Evolutionary conservation across 2,888 invertebrate genomes (phyloP), one percentile per base, ranked within the genome.

Genomic region (Noctua janthina): DNA sequence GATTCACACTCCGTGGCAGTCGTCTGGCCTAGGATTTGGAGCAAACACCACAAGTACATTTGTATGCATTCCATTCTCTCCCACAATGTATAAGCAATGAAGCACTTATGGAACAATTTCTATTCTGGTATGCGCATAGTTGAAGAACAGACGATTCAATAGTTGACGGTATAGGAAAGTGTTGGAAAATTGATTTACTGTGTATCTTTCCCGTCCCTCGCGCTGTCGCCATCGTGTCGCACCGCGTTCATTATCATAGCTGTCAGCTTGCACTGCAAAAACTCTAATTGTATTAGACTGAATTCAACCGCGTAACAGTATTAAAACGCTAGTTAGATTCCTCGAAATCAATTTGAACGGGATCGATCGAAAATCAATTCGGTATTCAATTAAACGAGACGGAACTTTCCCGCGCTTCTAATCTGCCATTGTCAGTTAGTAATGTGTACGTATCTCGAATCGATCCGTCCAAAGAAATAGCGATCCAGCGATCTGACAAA

Each of bases 301-400:
- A 91, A 93, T 88, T 87, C 88, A 91, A 90, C 88, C 93, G 89
- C 91, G 91, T 94, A 94, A 94, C 93, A 93, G 92, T 93, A 94
- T 92, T 92, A 91, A 82, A 91, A 93, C 88, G 92, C 93, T 92
- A 89, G 90, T 93, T 92, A 93, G 91, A 94, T 93, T 93, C 91
- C 92, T 92, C 91, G 89, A 92, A 94, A 94, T 93, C 94, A 92
- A 93, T 94, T 94, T 93, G 90, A 95, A 95, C 94, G 94, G 92
- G 92, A 95, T 95, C 91, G 93, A 93, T 93, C 90, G 91, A 94
- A 95, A 95, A 95, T 95, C 93, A 93, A 96, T 96, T 95, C 93
- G 93, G 93, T 93, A 95, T 96, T 96, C 95, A 96, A 96, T 96
- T 95, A 95, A 93, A 94, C 91, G 92, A 94, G 94, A 93, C 90